Evolutionary conservation across 2,113 vertebrate genomes (phyloP).

Genomic region (Actenoides hombroni): DNA sequence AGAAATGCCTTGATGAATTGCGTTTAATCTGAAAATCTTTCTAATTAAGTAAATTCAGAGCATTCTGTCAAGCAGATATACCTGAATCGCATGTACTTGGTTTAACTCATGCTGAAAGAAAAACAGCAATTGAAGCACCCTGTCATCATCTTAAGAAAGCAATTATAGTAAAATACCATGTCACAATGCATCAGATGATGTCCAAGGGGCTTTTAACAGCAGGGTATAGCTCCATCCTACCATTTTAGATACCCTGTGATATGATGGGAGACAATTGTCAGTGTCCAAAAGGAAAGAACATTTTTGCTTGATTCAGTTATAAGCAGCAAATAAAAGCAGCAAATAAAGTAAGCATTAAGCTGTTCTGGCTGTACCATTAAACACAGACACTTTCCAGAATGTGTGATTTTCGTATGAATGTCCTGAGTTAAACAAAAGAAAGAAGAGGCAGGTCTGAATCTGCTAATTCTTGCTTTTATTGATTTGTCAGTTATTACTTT

Average conservation of each 20-base stretch:
- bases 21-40: neutral
- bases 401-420: neutral
- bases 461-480: neutral
- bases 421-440: neutral
- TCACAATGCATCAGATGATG: neutral
- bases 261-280: neutral
- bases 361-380: neutral
- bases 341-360: neutral
- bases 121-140: neutral
- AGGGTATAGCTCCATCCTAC: neutral
- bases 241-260: neutral
- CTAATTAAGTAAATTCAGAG: constrained; percentile 7
- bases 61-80: neutral
- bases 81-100: neutral
- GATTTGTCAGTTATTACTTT: neutral
- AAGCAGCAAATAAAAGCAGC: neutral
- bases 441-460: neutral
- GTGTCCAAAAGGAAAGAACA: neutral
- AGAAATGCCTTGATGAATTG: constrained; percentile 1
- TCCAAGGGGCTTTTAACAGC: neutral
- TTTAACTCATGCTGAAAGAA: neutral
- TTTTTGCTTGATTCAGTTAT: neutral
- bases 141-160: neutral
- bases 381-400: neutral
- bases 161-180: neutral